Base-by-base conservation (phyloP, 2,888 invertebrate genomes). In the Antheraea assamensis region DNA sequence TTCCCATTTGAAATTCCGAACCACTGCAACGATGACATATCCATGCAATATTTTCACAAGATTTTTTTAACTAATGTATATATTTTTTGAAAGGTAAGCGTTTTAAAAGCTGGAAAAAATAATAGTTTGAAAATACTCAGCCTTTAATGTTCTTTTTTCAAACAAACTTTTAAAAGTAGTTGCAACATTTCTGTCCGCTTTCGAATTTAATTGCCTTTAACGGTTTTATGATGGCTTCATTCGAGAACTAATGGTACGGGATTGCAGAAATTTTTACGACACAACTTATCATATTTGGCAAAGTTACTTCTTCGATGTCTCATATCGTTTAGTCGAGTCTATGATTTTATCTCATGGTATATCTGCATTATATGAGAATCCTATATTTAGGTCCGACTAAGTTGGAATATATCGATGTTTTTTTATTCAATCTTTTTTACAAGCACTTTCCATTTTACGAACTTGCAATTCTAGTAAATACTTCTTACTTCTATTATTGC, bases 301-400 rank as follows among this genome's bases (percentile, higher is more conserved):
- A 77, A 83, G 87, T 84, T 85, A 89, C 89, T 89, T 88, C 85
- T 87, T 86, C 84, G 86, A 88, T 87, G 85, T 87, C 86, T 87
- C 84, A 86, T 86, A 82, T 90, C 89, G 86, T 90, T 90, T 87
- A 86, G 85, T 83, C 87, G 85, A 88, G 64, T 64, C 71, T 47
- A 58, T 64, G 73, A 31, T 64, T 64, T 73, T 73, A 58, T 73
- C 71, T 73, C 61, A 71, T 24, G 47, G n/a, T n/a, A 64, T 31
- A 71, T 73, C 61, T 31, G 73, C 31, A 71, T 68, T 68, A 68
- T 68, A 68, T 71, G 70, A 66, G 58, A 70, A 24, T 58, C 5
- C 58, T 24, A 24, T n/a, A 58, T 61, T 17, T 61, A 61, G 15
- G 27, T 61, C 17, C 4, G 27, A 61, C 1, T 15, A 61, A 15